Percentiles rank a stretch among this genome's conserved stretches.
Evolutionary conservation across 2,797 vertebrate species (phyloP).

Genomic region (Spinus pinus): DNA sequence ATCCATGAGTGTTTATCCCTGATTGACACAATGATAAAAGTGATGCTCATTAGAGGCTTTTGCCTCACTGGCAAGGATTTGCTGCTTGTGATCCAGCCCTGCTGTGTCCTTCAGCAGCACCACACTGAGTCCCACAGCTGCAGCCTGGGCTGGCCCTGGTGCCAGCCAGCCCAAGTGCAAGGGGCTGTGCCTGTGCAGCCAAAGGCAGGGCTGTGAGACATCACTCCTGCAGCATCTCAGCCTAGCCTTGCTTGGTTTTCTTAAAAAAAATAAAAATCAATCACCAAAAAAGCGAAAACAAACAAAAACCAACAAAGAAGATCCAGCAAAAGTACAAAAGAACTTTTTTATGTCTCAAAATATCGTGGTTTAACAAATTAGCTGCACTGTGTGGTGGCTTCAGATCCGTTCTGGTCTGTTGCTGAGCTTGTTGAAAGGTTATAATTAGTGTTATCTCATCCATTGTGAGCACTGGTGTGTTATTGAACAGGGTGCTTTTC

Average conservation of each 20-base stretch:
- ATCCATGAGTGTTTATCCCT: neutral
- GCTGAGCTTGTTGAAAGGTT: neutral
- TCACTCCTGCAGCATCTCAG: neutral
- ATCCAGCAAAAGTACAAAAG: neutral
- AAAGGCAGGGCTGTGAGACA: neutral
- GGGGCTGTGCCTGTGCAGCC: neutral
- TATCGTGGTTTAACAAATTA: neutral
- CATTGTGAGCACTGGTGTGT: neutral
- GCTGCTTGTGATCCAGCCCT: neutral
- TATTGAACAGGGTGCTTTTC: neutral
- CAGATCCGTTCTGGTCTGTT: neutral
- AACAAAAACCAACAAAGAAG: neutral
- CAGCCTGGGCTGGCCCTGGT: neutral
- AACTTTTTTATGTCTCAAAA: neutral
- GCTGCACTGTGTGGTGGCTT: neutral
- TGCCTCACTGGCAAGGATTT: neutral
- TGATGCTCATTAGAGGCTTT: neutral
- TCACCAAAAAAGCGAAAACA: rapidly evolving
- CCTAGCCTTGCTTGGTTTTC: neutral
- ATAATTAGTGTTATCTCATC: neutral
- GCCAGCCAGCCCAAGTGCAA: neutral
- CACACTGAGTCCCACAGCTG: neutral
- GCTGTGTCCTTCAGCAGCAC: neutral
- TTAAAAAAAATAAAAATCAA: neutral
- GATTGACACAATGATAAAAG: neutral